phyloP scores from a whole-genome alignment of 2,888 invertebrate genomes.

The Listrodromus nycthemerus region DNA sequence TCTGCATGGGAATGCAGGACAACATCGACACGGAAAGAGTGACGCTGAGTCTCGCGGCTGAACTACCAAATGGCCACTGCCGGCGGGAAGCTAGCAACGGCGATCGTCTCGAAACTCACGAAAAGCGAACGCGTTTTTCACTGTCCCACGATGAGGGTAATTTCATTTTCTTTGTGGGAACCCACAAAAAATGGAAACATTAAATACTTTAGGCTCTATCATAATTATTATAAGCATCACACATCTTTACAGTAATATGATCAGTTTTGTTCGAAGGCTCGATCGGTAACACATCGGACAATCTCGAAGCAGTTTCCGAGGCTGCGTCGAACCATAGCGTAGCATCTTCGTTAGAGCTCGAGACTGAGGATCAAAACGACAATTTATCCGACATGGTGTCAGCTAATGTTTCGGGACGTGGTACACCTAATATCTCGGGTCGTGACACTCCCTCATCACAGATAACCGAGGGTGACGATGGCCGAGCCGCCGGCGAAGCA shows the following conservation, averaged over 20 bases:
- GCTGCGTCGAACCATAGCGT: constrained; percentile 98
- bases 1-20: constrained; percentile 80
- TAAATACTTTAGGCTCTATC: neutral
- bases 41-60: constrained; percentile 78
- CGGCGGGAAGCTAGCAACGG: constrained; percentile 77
- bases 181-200: neutral
- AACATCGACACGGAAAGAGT: constrained; percentile 75
- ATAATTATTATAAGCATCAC: neutral
- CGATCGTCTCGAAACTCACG: constrained; percentile 83
- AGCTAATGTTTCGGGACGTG: constrained; percentile 96
- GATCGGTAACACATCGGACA: constrained; percentile 96
- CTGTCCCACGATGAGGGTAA: constrained; percentile 92
- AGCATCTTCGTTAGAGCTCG: constrained; percentile 94
- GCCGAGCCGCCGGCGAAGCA: constrained; percentile 83
- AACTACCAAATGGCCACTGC: constrained; percentile 81
- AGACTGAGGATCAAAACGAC: constrained; percentile 95
- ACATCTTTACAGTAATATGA: constrained; percentile 35
- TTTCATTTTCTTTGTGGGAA: neutral
- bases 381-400: constrained; percentile 99
- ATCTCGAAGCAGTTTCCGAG: constrained; percentile 97
- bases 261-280: constrained; percentile 88
- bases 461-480: constrained; percentile 91
- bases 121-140: constrained; percentile 88
- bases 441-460: constrained; percentile 98
- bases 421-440: constrained; percentile 97